Percentiles rank a stretch among this genome's conserved stretches.
Evolutionary conservation across 1,140 invertebrate species (phyloP).

Genomic region (Drosophila suzukii): DNA sequence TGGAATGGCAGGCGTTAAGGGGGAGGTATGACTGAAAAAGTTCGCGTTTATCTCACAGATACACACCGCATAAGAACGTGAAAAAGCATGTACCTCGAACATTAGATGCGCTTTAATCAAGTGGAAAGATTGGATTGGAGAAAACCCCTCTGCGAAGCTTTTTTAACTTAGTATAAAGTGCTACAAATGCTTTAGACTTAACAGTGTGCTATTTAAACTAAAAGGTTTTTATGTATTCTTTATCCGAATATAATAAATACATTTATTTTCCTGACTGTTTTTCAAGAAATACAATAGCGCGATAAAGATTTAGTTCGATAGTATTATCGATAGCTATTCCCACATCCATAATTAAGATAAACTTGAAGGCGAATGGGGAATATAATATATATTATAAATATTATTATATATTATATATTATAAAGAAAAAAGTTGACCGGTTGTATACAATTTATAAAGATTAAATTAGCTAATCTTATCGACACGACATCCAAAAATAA

Average conservation of each 20-base stretch:
- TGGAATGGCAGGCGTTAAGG: not conserved
- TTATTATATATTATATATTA: no score
- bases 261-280: not conserved
- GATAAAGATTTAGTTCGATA: not conserved
- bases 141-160: not conserved
- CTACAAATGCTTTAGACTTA: no score
- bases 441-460: no score
- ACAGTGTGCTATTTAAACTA: no score
- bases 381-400: no score
- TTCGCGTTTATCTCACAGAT: constrained; percentile 68
- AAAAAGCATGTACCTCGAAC: constrained; percentile 6
- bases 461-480: no score
- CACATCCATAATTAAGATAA: not conserved
- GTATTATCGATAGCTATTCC: not conserved
- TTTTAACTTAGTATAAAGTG: not conserved
- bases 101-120: constrained; percentile 37
- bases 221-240: not conserved
- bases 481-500: not conserved
- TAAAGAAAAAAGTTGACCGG: no score
- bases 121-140: constrained; percentile 7
- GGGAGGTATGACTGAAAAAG: constrained; percentile 17
- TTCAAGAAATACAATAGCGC: no score
- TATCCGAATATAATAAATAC: not conserved
- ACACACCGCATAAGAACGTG: constrained; percentile 28
- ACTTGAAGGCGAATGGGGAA: no score